phyloP scores from a whole-genome alignment of 2,888 invertebrate species.

The Lepidochitona cinerea region DNA sequence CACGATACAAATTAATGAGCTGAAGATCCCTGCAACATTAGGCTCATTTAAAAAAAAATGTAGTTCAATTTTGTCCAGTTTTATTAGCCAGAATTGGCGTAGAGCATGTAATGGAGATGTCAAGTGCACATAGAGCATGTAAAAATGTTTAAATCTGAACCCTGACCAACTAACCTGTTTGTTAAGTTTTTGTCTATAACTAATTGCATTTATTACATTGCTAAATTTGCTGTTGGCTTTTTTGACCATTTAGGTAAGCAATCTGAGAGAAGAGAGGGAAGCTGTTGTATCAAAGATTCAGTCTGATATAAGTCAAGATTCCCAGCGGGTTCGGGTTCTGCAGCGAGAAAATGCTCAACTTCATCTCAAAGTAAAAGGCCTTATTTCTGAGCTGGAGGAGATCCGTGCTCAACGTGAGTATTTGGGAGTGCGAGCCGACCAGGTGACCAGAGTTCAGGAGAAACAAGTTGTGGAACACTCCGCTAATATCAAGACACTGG shows the following conservation, averaged over 20 bases:
- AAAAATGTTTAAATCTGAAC: not conserved
- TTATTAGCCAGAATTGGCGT: too few relatives aligned
- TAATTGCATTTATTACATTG: too few relatives aligned
- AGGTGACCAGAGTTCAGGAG: slow-evolving; percentile 56
- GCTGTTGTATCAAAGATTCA: slow-evolving; percentile 55
- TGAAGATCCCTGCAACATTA: too few relatives aligned
- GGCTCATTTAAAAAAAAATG: too few relatives aligned
- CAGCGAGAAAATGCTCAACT: slow-evolving; percentile 68
- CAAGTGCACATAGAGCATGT: too few relatives aligned
- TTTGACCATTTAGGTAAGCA: slow-evolving; percentile 62
- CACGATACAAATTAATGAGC: too few relatives aligned
- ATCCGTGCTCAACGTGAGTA: slow-evolving; percentile 64
- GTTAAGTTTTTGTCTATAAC: too few relatives aligned
- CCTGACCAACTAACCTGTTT: not conserved
- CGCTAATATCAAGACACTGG: slow-evolving; percentile 59
- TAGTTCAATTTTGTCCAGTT: too few relatives aligned
- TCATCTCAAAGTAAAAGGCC: slow-evolving; percentile 61
- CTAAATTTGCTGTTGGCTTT: too few relatives aligned
- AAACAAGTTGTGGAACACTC: slow-evolving; percentile 65
- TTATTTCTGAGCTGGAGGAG: slow-evolving; percentile 68
- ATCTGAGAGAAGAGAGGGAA: slow-evolving; percentile 66
- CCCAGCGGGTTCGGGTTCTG: slow-evolving; percentile 56
- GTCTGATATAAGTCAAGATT: slow-evolving; percentile 55
- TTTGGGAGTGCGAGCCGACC: slow-evolving; percentile 61
- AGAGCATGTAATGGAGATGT: too few relatives aligned